Evolutionary conservation across 2,797 vertebrate genomes (phyloP).

Genomic region (Leucoraja ocellata): DNA sequence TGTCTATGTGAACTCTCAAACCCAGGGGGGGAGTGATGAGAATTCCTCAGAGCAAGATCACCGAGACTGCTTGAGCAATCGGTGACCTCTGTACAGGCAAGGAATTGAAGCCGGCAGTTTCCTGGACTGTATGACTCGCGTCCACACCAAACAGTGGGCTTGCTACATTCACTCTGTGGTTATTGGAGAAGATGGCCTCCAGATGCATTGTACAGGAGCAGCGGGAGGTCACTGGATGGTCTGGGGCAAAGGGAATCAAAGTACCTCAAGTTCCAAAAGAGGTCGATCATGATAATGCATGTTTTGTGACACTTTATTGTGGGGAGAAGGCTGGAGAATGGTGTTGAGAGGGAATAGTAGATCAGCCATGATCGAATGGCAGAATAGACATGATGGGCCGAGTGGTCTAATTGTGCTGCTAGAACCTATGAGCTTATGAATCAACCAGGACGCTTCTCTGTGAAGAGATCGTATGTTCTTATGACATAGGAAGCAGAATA

Average conservation of each 20-base stretch:
- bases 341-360: too few relatives aligned
- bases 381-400: too few relatives aligned
- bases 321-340: too few relatives aligned
- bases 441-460: neutral
- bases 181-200: neutral
- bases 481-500: too few relatives aligned
- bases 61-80: neutral
- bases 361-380: too few relatives aligned
- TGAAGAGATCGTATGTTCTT: neutral
- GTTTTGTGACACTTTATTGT: too few relatives aligned
- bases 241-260: neutral
- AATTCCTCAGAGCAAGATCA: neutral
- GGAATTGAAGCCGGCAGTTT: neutral
- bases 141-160: neutral
- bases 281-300: neutral
- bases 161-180: neutral
- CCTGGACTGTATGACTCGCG: neutral
- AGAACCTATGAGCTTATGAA: too few relatives aligned
- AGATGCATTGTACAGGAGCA: neutral
- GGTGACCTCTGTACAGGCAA: neutral
- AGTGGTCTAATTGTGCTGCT: too few relatives aligned
- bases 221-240: neutral
- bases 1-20: too few relatives aligned
- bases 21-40: neutral
- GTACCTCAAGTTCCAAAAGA: neutral